These are phyloP conservation scores for Azorinus chamasolen DNA, from an alignment of 2,888 invertebrate species.

Conservation along the genomic window DNA sequence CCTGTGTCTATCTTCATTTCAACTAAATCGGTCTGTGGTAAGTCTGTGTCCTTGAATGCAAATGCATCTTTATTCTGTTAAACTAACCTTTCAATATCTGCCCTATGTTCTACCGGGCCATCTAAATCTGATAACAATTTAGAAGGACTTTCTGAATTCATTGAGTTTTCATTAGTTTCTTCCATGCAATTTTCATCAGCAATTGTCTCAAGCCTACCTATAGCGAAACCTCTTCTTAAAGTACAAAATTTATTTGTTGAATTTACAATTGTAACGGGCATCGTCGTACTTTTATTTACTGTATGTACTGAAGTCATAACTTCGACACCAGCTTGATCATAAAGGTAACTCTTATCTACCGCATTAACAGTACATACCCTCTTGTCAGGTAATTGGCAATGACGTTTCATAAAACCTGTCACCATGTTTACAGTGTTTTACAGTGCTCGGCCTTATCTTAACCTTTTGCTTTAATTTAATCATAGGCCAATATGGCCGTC, in stretches of 20 bases:
- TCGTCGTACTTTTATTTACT: constrained; percentile 4
- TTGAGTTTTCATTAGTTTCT: neutral
- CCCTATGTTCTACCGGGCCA: constrained; percentile 21
- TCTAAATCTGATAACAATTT: constrained; percentile 10
- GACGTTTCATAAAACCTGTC: constrained; percentile 2
- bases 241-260: constrained; percentile 25
- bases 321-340: constrained; percentile 24
- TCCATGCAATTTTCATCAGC: neutral
- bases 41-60: constrained; percentile 17
- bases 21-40: constrained; percentile 19
- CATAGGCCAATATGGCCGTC: constrained; percentile 17
- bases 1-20: constrained; percentile 25
- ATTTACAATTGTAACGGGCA: constrained; percentile 30
- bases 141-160: neutral
- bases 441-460: neutral
- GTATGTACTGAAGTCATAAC: constrained; percentile 7
- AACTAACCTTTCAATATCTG: constrained; percentile 16
- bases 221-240: constrained; percentile 17
- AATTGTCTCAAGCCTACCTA: constrained; percentile 9
- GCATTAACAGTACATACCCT: constrained; percentile 3
- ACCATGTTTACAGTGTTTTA: neutral
- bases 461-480: neutral
- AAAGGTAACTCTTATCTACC: constrained; percentile 28
- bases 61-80: constrained; percentile 14
- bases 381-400: constrained; percentile 10